Evolutionary conservation across 2,113 vertebrate species (phyloP), one percentile per base, ranked within the genome.

Genomic region (Mormyrus iriodes): DNA sequence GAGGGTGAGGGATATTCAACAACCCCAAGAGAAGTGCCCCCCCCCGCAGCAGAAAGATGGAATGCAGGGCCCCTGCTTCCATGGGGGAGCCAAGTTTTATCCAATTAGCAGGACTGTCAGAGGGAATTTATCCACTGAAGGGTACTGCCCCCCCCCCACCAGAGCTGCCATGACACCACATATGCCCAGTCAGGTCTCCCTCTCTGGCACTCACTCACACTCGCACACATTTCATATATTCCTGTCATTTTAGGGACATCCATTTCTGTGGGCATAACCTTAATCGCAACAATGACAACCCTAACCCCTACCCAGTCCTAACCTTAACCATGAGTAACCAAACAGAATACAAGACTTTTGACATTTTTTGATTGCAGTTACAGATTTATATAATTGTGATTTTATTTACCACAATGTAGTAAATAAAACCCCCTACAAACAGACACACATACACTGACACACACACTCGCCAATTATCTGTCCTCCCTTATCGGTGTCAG

Each of bases 81-180:
- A 94, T 96, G 96, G 93, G 88, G 52, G 94, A 92, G 91, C 93
- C 94, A 94, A 92, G 96, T 96, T 97, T 98, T 97, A 98, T 98
- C 97, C 98, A 98, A 98, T 99, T 99, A 97, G 97, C 94, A 98
- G 96, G 98, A 97, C 97, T 98, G 98, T 99, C 98, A 98, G 97
- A 97, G 97, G 97, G 97, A 98, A 98, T 99, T 97, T 97, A 97
- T 97, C 96, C 96, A 95, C 94, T 93, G 93, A 95, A 94, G 94
- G 93, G 94, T 86, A 90, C 90, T 85, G 69, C 92, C 31, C 21
- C n/a, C 65, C 31, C 91, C 92, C 88, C 92, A 92, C 90, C 82
- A 91, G 42, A 91, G 93, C 92, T 93, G 93, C 93, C 10, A 69
- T 69, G 61, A 69, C 61, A 69, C 61, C 61, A 69, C 61, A 31